Conservation (phyloP, 2,888 invertebrate species). For the Aleiodes alternator region DNA sequence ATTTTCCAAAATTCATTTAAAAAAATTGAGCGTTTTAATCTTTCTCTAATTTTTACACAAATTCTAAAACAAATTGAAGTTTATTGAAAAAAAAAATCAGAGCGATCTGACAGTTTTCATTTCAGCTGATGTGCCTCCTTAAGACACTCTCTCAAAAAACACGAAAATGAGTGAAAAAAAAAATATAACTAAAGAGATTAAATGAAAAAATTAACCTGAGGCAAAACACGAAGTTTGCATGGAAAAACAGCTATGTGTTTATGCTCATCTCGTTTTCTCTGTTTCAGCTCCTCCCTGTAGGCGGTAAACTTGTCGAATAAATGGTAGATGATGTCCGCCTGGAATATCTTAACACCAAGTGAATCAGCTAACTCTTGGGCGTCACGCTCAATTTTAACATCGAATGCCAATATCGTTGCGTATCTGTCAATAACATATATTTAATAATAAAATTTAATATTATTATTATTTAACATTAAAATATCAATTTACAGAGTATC, state of each 20-base stretch:
- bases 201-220: slow-evolving; percentile 79
- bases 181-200: slow-evolving; percentile 22
- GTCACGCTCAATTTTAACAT: slow-evolving; percentile 98
- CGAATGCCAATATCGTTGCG: slow-evolving; percentile 99
- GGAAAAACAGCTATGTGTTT: slow-evolving; percentile 99
- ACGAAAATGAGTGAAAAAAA: slow-evolving; percentile 2
- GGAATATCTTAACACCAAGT: slow-evolving; percentile 95
- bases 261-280: slow-evolving; percentile 94
- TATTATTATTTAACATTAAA: not conserved
- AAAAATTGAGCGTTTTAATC: no score
- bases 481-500: not conserved
- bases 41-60: no score
- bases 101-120: no score
- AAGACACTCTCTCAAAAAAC: no score
- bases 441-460: not conserved
- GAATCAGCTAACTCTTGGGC: slow-evolving; percentile 98
- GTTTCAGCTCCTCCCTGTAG: slow-evolving; percentile 92
- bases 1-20: no score
- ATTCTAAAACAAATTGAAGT: no score
- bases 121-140: no score
- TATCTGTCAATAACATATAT: slow-evolving; percentile 78
- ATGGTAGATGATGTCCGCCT: slow-evolving; percentile 99
- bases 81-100: no score
- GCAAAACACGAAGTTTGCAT: slow-evolving; percentile 89
- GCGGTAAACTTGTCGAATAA: slow-evolving; percentile 98